These are phyloP conservation scores for Linurgus olivaceus DNA, from an alignment of 2,797 vertebrate genomes.

Conservation along the genomic window DNA sequence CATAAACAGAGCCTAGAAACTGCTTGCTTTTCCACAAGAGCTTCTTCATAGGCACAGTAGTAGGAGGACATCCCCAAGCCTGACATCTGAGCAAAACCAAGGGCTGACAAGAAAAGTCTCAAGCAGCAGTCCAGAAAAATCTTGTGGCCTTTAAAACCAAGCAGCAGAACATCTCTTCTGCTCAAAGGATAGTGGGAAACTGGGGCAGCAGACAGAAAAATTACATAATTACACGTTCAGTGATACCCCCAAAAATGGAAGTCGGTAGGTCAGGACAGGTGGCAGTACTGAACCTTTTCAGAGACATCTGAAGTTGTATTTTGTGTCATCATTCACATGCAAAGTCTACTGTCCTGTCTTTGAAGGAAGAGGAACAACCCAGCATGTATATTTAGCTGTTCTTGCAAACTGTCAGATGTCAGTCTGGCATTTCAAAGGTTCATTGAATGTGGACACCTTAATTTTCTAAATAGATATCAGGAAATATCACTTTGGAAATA, in stretches of 20 bases:
- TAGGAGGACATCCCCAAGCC: background rate
- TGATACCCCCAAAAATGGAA: background rate
- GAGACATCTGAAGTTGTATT: background rate
- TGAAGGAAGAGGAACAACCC: background rate
- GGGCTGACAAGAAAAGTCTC: background rate
- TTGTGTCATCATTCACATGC: background rate
- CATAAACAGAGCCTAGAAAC: background rate
- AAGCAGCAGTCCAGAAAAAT: background rate
- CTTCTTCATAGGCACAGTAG: background rate
- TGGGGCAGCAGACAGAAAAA: background rate
- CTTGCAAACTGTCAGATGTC: background rate
- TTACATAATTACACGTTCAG: rapidly evolving
- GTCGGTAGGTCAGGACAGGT: background rate
- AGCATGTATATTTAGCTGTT: background rate
- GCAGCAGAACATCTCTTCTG: background rate
- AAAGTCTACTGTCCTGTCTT: background rate
- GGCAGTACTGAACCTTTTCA: background rate
- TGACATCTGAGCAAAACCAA: background rate
- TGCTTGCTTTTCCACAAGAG: background rate
- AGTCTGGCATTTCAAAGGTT: background rate
- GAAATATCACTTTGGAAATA: background rate
- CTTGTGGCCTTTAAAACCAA: background rate
- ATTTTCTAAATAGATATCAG: background rate
- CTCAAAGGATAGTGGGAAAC: background rate
- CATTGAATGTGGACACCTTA: rapidly evolving